These are phyloP conservation scores for Pheosia gnoma DNA, from an alignment of 2,888 invertebrate species.

Conservation along the genomic window DNA sequence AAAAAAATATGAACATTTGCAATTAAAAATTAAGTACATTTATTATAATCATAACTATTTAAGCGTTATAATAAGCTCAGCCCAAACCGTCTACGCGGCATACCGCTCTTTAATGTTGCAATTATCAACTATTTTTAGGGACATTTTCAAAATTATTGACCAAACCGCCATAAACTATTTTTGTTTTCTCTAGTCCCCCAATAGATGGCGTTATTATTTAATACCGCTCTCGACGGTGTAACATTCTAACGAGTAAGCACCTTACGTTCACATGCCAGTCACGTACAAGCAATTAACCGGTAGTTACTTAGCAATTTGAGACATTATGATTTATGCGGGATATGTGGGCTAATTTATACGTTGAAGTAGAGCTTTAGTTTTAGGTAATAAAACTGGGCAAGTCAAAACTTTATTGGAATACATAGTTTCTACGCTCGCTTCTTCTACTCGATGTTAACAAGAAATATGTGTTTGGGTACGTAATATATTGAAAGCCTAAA, in stretches of 20 bases:
- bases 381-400: not conserved
- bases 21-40: not conserved
- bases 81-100: too few relatives aligned
- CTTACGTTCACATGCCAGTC: conserved; percentile 10
- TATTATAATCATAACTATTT: not conserved
- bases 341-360: not conserved
- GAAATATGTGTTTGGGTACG: too few relatives aligned
- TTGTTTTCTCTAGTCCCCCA: not conserved
- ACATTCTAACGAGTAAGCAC: not conserved
- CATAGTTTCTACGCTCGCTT: too few relatives aligned
- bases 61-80: not conserved
- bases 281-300: conserved; percentile 32
- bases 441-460: too few relatives aligned
- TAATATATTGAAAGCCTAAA: too few relatives aligned
- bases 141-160: not conserved
- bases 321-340: not conserved
- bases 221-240: not conserved
- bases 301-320: conserved; percentile 2
- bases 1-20: not conserved
- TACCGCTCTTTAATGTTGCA: too few relatives aligned
- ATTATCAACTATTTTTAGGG: not conserved
- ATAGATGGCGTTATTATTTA: not conserved
- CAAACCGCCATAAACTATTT: not conserved
- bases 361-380: not conserved
- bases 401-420: too few relatives aligned